Base-by-base conservation (phyloP, 1,140 invertebrate genomes). In the Armadillidium nasatum region DNA sequence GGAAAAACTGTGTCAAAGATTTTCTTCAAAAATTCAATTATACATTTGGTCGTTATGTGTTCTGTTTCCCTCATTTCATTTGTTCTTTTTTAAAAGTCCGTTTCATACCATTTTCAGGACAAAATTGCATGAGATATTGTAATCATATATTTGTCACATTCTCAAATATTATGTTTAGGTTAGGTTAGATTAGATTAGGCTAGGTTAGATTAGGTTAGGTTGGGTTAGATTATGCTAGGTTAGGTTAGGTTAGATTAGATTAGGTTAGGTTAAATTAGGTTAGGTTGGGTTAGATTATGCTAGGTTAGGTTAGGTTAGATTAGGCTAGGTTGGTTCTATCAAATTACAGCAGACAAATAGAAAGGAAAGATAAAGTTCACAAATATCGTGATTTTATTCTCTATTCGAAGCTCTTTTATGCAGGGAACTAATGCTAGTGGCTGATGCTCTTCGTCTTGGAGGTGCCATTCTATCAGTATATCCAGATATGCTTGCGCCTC, bases 401-500 rank as follows among this genome's bases (percentile, higher is more conserved):
- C 46, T 19, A 7, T 33, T 22, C 10, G 33, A 46, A 19, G n/a
- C 33, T 33, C 33, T 33, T 33, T 33, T 33, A 69, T 10, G 21
- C 83, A 94, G 94, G 82, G 94, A 97, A 85, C 87, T 97, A 6
- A 93, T 94, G 89, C 84, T 99, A 71, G 94, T 99, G 3, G 94
- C 95, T 0, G 97, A 99, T 85, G 96, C 96, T 7, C 85, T 99
- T 4, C 88, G 96, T 69, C 87, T 99, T 21, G 96, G 94, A 1
- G 94, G 94, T 0, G 94, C 94, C 7, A 94, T 97, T 77, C 85
- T 98, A 13, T 91, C 92, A 21, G 89, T 91, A 76, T 94, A 96
- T 85, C 95, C 97, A 0, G 91, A 97, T 82, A 99, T 99, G 96
- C 85, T 99, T 50, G 96, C 94, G 0, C 94, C 96, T 0, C 96